phyloP scores from a whole-genome alignment of 2,888 invertebrate species.

The Leptinotarsa haldemani region DNA sequence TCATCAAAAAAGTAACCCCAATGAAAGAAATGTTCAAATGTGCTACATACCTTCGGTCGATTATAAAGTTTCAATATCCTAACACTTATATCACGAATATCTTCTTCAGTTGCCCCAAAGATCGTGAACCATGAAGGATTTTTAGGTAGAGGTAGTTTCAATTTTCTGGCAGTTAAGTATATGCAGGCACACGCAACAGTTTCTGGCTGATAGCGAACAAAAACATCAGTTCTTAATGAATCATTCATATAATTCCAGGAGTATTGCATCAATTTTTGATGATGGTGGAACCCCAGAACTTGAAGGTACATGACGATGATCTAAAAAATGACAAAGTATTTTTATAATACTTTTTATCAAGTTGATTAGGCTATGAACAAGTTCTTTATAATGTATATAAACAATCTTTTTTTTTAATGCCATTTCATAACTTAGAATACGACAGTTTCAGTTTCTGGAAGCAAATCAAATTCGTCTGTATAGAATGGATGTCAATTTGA shows the following conservation, averaged over 20 bases:
- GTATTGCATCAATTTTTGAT: slow-evolving; percentile 91
- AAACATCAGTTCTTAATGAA: slow-evolving; percentile 95
- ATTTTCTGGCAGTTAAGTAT: slow-evolving; percentile 90
- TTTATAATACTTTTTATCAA: background rate
- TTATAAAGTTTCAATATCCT: slow-evolving; percentile 87
- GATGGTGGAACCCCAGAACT: slow-evolving; percentile 88
- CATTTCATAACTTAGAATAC: no score
- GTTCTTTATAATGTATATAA: no score
- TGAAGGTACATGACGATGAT: slow-evolving; percentile 95
- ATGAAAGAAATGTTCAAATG: background rate
- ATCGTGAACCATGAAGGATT: slow-evolving; percentile 91
- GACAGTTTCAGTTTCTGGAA: no score
- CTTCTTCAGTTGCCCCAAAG: slow-evolving; percentile 85
- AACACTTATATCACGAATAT: slow-evolving; percentile 85
- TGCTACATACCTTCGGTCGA: slow-evolving; percentile 76
- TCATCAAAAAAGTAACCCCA: no score
- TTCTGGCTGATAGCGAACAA: slow-evolving; percentile 95
- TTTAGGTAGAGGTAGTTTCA: slow-evolving; percentile 86
- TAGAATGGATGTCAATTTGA: no score
- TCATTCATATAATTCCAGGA: slow-evolving; percentile 99
- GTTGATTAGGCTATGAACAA: background rate
- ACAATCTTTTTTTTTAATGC: no score
- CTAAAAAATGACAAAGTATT: slow-evolving; percentile 60
- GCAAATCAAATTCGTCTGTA: no score
- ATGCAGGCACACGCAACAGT: slow-evolving; percentile 99